phyloP scores from a whole-genome alignment of 2,888 invertebrate genomes.

The Cephonodes hylas region DNA sequence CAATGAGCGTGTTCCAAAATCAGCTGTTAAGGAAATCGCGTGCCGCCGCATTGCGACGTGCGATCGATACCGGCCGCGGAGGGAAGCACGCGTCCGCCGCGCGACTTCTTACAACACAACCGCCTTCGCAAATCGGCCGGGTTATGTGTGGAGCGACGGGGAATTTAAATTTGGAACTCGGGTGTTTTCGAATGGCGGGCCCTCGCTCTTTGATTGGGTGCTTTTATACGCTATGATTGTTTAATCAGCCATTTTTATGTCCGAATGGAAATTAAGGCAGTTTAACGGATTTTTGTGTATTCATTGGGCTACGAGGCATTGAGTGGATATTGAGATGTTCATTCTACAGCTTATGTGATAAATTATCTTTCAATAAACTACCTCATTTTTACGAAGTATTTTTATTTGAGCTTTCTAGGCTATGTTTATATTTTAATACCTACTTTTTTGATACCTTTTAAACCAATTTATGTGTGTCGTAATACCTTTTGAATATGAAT shows the following conservation, averaged over 20 bases:
- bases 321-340: neutral
- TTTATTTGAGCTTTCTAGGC: neutral
- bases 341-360: neutral
- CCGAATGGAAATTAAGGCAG: neutral
- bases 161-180: slow-evolving; percentile 24
- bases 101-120: slow-evolving; percentile 26
- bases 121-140: slow-evolving; percentile 37
- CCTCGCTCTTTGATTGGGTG: slow-evolving; percentile 6
- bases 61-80: slow-evolving; percentile 56
- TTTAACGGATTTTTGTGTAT: neutral
- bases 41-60: slow-evolving; percentile 52
- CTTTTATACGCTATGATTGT: slow-evolving; percentile 8
- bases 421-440: neutral
- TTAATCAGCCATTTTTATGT: slow-evolving; percentile 8
- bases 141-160: slow-evolving; percentile 28
- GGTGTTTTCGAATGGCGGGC: neutral
- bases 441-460: neutral
- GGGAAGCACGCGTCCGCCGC: slow-evolving; percentile 50
- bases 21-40: slow-evolving; percentile 41
- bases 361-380: neutral
- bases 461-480: neutral
- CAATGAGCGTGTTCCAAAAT: slow-evolving; percentile 31
- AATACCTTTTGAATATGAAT: too few species aligned
- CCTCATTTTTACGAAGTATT: neutral
- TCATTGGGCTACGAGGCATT: neutral